Evolutionary conservation across 2,113 vertebrate genomes (phyloP), one percentile per base, ranked within the genome.

Genomic region (Pelobates fuscus): DNA sequence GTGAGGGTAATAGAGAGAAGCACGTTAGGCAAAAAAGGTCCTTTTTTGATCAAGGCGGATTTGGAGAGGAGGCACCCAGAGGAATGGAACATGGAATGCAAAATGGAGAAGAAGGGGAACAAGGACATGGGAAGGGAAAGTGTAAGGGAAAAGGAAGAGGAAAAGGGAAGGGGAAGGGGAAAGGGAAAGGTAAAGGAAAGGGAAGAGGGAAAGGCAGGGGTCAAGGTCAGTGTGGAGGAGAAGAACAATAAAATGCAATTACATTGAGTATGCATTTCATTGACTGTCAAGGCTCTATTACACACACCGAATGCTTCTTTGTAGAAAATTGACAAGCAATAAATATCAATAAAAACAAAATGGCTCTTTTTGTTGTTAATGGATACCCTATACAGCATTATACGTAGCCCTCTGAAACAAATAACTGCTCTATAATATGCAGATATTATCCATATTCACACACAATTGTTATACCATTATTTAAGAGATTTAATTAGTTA

Each of bases 11-110:
- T 21, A 25, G 41, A 20, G 69, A 3, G 23, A 43, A 25, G 49
- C 26, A 63, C 17, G 8, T 63, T 7, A 52, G 70, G 29, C 20
- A 41, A 43, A 73, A 73, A 30, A 17, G 71, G 37, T 25, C 5
- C 2, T 5, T n/a, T 12, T 0, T 15, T 30, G 4, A 1, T 20
- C 1, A 3, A 3, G 29, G 5, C 32, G 12, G 8, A 4, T 3
- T 23, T 8, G 52, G 20, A 55, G 20, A 1, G 52, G 52, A 23
- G 8, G 52, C n/a, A 55, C n/a, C n/a, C n/a, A n/a, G n/a, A n/a
- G 52, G 52, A 11, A 55, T 55, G n/a, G 52, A 12, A 8, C 5
- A 2, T n/a, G 32, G 32, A 37, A 37, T 37, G 32, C 5, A 37
- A 15, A 2, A 57, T n/a, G 60, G n/a, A 21, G 8, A n/a, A 32